Evolutionary conservation across 2,113 vertebrate species (phyloP), one percentile per base, ranked within the genome.

Genomic region (Tylochromis polylepis): DNA sequence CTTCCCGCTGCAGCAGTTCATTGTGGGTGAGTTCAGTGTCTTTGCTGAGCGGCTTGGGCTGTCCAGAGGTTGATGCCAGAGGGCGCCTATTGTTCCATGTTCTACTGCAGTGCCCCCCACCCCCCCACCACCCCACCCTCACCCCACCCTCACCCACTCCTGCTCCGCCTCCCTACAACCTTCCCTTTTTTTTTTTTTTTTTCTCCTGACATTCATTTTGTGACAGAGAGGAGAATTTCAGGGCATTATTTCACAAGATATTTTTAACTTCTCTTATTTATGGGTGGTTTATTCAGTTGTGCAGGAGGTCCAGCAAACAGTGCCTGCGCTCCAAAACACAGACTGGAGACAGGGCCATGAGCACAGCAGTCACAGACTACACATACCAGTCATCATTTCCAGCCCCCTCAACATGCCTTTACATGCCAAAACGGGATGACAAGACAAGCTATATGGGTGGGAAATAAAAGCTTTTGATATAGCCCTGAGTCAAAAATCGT

Each of bases 21-120:
- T 96, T 96, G 96, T 96, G 94, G 95, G 92, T 88, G 95, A 94
- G 92, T 89, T 94, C 93, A 94, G 93, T 96, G 93, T 93, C 95
- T 96, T 95, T 92, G 95, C 92, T 93, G 94, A 95, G 93, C 93
- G 85, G 93, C 92, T 88, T 88, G 88, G 92, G 91, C 92, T 91
- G 93, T 94, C 94, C 93, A 91, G 91, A 94, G 93, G 91, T 95
- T 95, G 95, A 95, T 95, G 92, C 93, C 91, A 94, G 93, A 96
- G 94, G 94, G 92, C 92, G 84, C 86, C 90, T 87, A 95, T 96
- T 96, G 95, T 96, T 95, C 93, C 92, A 70, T 41, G 87, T 85
- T 90, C 85, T 57, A 41, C 92, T 92, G 93, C 93, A 94, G 92
- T 90, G 84, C 87, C 90, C 75, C 87, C 81, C 8, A 78, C 58